Percentiles rank a stretch among this genome's conserved stretches.
phyloP scores from a whole-genome alignment of 2,888 invertebrate genomes.

The Dolichomitus sp. region DNA sequence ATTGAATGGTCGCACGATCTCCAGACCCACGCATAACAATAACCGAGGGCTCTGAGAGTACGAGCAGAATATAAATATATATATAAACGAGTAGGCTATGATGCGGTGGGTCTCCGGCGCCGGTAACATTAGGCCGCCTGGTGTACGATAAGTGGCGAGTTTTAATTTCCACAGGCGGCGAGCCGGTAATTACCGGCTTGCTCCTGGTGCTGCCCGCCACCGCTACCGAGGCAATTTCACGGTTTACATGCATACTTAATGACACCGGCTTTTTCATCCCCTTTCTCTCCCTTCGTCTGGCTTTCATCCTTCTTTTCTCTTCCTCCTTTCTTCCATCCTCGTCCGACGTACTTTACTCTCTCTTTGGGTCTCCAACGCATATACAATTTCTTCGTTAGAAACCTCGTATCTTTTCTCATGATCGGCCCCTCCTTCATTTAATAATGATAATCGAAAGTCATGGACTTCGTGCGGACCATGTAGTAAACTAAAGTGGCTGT shows the following conservation, averaged over 20 bases:
- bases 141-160: conserved; percentile 75
- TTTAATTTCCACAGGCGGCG: conserved; percentile 76
- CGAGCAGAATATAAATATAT: conserved; percentile 30
- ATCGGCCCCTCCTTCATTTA: conserved; percentile 49
- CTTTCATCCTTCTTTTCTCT: conserved; percentile 61
- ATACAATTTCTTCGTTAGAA: conserved; percentile 15
- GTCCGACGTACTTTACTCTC: conserved; percentile 25
- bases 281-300: conserved; percentile 17
- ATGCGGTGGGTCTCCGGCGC: conserved; percentile 16
- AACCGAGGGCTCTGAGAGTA: conserved; percentile 2
- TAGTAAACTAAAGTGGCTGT: conserved; percentile 1
- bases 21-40: conserved; percentile 14
- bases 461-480: conserved; percentile 15
- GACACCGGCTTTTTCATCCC: conserved; percentile 66
- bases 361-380: not conserved
- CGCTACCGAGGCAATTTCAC: conserved; percentile 75
- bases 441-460: conserved; percentile 53
- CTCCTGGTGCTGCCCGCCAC: conserved; percentile 52
- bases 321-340: conserved; percentile 36
- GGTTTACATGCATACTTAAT: conserved; percentile 80
- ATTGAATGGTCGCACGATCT: conserved; percentile 23
- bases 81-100: conserved; percentile 17
- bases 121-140: conserved; percentile 59
- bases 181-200: conserved; percentile 75
- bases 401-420: conserved; percentile 27